These are phyloP conservation scores for Artibeus jamaicensis DNA, from an alignment of 2,797 vertebrate genomes.

Conservation along the genomic window DNA sequence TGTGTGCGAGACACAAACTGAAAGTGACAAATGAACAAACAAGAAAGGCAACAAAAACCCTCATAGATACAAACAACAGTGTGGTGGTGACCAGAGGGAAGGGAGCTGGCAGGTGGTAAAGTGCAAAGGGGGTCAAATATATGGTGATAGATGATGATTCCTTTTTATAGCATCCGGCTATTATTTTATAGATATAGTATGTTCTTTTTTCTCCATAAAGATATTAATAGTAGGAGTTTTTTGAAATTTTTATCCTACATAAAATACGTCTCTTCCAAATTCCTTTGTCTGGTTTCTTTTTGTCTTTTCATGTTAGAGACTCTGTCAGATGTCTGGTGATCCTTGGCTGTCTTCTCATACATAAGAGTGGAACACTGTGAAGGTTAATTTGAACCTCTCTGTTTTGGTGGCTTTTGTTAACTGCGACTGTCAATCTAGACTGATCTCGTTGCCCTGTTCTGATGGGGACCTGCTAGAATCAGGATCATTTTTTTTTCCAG, in stretches of 20 bases:
- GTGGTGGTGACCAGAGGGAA: background rate
- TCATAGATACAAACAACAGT: background rate
- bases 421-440: background rate
- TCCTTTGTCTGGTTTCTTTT: background rate
- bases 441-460: background rate
- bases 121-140: background rate
- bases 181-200: background rate
- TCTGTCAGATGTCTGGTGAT: background rate
- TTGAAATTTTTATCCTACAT: background rate
- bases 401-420: background rate
- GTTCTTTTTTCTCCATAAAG: background rate
- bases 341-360: background rate
- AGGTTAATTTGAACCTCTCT: background rate
- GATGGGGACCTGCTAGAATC: background rate
- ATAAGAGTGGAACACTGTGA: background rate
- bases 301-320: background rate
- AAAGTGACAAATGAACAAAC: background rate
- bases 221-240: background rate
- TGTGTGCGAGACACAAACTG: background rate
- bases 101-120: background rate
- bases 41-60: background rate
- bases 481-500: background rate
- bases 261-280: background rate
- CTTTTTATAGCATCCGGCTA: background rate
- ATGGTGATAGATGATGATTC: background rate